Conservation (phyloP, 2,888 invertebrate species). For the Alloscopus bannaensis region DNA sequence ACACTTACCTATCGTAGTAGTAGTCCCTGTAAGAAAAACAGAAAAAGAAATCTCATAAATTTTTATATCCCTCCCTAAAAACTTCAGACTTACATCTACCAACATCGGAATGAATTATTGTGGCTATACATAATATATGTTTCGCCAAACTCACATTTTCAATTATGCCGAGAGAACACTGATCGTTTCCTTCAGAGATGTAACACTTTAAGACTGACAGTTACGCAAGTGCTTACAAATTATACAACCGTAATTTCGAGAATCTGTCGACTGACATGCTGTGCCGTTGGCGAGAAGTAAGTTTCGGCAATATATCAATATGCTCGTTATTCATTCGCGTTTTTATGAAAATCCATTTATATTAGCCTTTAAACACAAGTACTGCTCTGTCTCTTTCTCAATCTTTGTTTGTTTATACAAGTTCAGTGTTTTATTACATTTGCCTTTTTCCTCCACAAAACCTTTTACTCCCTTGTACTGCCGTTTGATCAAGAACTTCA, state of each 20-base stretch:
- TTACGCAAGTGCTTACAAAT: too few species aligned
- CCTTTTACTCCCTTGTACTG: too few species aligned
- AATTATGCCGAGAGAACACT: too few species aligned
- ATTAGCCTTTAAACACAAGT: background rate
- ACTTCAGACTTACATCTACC: background rate
- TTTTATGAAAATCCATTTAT: background rate
- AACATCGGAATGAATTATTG: background rate
- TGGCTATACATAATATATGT: background rate
- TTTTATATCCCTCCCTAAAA: background rate
- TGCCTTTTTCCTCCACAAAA: too few species aligned
- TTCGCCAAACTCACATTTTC: background rate
- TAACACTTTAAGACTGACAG: too few species aligned
- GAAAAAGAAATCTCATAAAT: conserved; percentile 50
- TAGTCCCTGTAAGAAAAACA: conserved; percentile 80
- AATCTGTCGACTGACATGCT: background rate
- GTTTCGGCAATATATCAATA: background rate
- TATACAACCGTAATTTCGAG: too few species aligned
- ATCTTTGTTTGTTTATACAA: conserved; percentile 3
- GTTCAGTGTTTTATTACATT: too few species aligned
- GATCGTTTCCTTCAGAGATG: too few species aligned
- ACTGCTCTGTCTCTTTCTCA: background rate
- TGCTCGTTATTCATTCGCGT: background rate
- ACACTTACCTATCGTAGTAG: conserved; percentile 82
- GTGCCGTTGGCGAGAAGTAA: too few species aligned
- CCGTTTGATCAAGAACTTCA: conserved; percentile 23